A percentile compares a stretch with the other conserved stretches of the same genome.
These are phyloP conservation scores for Ovibos moschatus DNA, from an alignment of 2,113 vertebrate genomes.

Conservation along the genomic window DNA sequence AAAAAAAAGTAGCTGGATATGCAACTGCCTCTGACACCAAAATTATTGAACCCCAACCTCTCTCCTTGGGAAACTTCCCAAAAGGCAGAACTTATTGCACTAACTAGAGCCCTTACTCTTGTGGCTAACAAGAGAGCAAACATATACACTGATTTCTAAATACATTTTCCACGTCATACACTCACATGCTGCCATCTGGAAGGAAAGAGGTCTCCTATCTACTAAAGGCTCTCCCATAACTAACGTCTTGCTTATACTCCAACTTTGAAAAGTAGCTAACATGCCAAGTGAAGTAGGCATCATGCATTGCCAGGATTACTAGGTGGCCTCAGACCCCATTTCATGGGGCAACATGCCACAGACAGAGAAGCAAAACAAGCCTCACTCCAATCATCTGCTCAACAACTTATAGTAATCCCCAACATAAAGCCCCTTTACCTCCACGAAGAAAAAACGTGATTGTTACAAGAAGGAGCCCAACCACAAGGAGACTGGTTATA, in stretches of 20 bases:
- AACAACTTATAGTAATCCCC: neutral
- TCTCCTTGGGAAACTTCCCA: neutral
- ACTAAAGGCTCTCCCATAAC: neutral
- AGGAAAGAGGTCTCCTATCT: neutral
- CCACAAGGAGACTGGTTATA: neutral
- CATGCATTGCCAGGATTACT: neutral
- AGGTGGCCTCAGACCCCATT: neutral
- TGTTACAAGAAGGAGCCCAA: neutral
- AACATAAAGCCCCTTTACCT: neutral
- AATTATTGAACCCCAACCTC: neutral
- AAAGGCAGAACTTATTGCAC: neutral
- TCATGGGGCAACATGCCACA: neutral
- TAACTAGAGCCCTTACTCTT: neutral
- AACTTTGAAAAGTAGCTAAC: neutral
- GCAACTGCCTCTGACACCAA: neutral
- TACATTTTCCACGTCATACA: neutral
- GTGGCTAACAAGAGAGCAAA: neutral
- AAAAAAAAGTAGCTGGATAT: neutral
- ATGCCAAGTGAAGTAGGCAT: neutral
- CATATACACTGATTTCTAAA: neutral
- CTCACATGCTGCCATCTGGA: neutral
- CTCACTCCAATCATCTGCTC: neutral
- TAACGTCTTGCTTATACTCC: neutral
- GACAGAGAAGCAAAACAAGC: neutral
- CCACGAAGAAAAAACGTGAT: accelerated